Percentiles rank a stretch among this genome's conserved stretches.
Conservation (phyloP, 2,113 vertebrate species). For the human region DNA sequence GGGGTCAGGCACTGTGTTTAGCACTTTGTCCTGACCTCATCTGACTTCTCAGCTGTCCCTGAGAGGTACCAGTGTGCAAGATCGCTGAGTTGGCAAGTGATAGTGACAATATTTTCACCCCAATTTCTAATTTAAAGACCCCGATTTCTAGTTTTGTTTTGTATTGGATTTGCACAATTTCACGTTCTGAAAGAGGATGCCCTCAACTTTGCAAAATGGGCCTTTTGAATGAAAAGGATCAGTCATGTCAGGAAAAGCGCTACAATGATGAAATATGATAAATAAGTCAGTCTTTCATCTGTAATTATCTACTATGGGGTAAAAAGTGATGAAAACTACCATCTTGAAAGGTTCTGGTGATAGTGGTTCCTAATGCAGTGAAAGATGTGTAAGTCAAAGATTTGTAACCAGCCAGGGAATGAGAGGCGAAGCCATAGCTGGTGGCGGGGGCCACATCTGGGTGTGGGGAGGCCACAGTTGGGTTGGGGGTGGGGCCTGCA, state of each 20-base stretch:
- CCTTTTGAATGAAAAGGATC: neutral
- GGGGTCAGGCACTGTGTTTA: accelerated
- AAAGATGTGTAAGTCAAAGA: neutral
- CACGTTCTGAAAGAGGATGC: neutral
- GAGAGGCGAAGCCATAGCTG: neutral
- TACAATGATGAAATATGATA: too few species aligned
- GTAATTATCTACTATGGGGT: neutral
- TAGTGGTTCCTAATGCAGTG: neutral
- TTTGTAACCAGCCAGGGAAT: neutral
- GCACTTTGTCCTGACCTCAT: neutral
- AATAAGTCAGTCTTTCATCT: neutral
- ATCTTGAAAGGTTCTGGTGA: neutral
- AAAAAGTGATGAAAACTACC: neutral
- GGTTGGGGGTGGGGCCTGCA: neutral
- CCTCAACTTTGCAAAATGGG: neutral
- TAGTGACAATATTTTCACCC: neutral
- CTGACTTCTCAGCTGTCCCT: neutral
- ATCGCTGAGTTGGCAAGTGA: neutral
- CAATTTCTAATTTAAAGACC: neutral
- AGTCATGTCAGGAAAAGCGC: neutral
- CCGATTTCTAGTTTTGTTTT: too few species aligned
- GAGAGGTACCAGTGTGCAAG: neutral
- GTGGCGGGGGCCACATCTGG: neutral
- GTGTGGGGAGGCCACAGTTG: too few species aligned
- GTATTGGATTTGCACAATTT: neutral